Percentiles rank a stretch among this genome's conserved stretches.
phyloP scores from a whole-genome alignment of 2,888 invertebrate genomes.

The Drosophila lutescens region DNA sequence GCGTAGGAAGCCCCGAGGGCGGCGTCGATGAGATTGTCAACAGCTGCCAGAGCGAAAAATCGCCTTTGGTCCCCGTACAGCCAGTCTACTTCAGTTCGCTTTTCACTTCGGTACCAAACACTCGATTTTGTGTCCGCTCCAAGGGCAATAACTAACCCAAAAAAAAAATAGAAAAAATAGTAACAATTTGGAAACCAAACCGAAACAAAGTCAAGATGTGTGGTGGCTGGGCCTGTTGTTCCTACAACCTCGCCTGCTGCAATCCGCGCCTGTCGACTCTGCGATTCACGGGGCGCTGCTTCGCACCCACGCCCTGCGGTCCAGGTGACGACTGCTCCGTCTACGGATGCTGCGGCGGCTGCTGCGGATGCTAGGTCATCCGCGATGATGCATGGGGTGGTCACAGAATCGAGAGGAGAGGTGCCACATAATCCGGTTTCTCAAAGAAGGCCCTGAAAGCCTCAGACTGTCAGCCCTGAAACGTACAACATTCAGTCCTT shows the following conservation, averaged over 20 bases:
- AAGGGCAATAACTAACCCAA: slow-evolving; percentile 15
- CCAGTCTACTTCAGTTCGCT: slow-evolving; percentile 28
- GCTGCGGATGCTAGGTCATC: slow-evolving; percentile 41
- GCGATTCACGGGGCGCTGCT: slow-evolving; percentile 64
- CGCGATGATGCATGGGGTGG: background rate
- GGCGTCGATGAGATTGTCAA: slow-evolving; percentile 61
- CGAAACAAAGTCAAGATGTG: slow-evolving; percentile 51
- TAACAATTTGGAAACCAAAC: background rate
- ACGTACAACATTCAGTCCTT: slow-evolving; percentile 1
- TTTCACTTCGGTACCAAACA: slow-evolving; percentile 18
- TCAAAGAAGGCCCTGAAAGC: slow-evolving; percentile 28
- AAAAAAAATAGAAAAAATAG: slow-evolving; percentile 6
- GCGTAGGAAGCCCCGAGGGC: slow-evolving; percentile 21
- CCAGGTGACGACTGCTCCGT: slow-evolving; percentile 49
- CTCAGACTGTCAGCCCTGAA: background rate
- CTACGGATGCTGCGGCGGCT: slow-evolving; percentile 40
- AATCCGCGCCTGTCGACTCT: slow-evolving; percentile 59
- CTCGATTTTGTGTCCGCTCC: slow-evolving; percentile 40
- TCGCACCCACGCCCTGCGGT: slow-evolving; percentile 65
- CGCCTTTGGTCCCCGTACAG: background rate
- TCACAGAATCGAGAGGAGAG: slow-evolving; percentile 15
- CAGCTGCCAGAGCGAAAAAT: slow-evolving; percentile 58
- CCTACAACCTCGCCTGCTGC: slow-evolving; percentile 62
- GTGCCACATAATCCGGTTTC: no score
- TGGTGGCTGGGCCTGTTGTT: slow-evolving; percentile 69